These are phyloP conservation scores for Epinotia nisella DNA, from an alignment of 2,888 invertebrate genomes.

Conservation along the genomic window DNA sequence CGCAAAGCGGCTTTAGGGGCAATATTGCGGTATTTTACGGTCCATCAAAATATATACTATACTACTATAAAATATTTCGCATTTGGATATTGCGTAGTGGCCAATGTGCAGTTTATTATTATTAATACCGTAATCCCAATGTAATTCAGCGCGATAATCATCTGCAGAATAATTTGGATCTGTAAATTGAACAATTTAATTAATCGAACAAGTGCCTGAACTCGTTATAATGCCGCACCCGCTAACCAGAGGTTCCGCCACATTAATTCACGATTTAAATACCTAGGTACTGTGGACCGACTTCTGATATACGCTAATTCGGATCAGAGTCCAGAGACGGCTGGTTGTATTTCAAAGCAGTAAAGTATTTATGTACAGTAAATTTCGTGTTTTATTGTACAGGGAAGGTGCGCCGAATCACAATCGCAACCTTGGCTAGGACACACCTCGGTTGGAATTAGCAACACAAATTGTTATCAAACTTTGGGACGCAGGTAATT, in stretches of 20 bases:
- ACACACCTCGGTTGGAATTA: constrained; percentile 31
- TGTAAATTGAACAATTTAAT: constrained; percentile 44
- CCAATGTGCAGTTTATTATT: constrained; percentile 13
- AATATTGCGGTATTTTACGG: too few relatives aligned
- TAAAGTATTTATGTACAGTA: constrained; percentile 23
- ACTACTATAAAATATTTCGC: too few relatives aligned
- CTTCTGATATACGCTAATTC: constrained; percentile 20
- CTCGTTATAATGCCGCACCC: constrained; percentile 59
- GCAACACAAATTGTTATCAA: constrained; percentile 20
- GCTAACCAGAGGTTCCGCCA: constrained; percentile 58
- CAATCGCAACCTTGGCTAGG: constrained; percentile 32
- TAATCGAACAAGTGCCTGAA: constrained; percentile 56
- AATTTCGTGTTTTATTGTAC: constrained; percentile 37
- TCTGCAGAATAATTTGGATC: constrained; percentile 38
- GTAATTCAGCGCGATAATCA: constrained; percentile 31
- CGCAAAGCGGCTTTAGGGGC: too few relatives aligned
- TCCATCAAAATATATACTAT: too few relatives aligned
- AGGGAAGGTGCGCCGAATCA: constrained; percentile 38
- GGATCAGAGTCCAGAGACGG: constrained; percentile 14
- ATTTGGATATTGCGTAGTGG: not conserved
- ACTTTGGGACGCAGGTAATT: not conserved
- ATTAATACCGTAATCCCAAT: not conserved
- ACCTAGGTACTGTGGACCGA: constrained; percentile 29
- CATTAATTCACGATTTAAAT: constrained; percentile 54
- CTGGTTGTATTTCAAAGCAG: constrained; percentile 23